Evolutionary conservation across 1,140 invertebrate species (phyloP).

Genomic region (Bicyclus anynana): DNA sequence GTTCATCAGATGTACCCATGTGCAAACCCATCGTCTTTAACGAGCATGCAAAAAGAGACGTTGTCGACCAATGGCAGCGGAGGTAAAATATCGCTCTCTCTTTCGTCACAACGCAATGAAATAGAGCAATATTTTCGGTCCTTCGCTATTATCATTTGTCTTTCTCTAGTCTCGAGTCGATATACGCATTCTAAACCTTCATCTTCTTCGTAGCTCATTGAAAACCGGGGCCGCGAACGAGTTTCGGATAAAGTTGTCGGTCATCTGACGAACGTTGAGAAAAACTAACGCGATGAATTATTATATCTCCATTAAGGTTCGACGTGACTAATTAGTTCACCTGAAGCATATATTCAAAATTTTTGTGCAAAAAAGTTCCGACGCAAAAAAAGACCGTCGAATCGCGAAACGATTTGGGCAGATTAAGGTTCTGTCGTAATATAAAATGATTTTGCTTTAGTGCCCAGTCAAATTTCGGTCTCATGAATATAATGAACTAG

Average conservation of each 20-base stretch:
- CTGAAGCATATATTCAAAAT: constrained; percentile 17
- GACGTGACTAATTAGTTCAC: constrained; percentile 60
- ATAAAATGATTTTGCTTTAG: neutral
- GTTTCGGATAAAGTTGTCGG: constrained; percentile 25
- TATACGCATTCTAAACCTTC: too few species aligned
- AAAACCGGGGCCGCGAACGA: constrained; percentile 3
- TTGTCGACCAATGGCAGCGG: too few species aligned
- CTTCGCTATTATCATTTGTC: too few species aligned
- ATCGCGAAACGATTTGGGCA: neutral
- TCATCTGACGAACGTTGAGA: constrained; percentile 30
- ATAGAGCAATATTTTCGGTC: too few species aligned
- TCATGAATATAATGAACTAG: too few species aligned
- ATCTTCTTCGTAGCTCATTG: neutral
- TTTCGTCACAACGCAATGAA: too few species aligned
- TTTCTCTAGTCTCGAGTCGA: too few species aligned
- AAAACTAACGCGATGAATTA: constrained; percentile 33
- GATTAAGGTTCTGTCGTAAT: neutral
- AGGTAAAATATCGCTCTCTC: too few species aligned
- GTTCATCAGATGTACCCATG: too few species aligned
- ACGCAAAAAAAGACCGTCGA: neutral
- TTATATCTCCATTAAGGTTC: constrained; percentile 48
- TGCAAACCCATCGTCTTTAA: too few species aligned
- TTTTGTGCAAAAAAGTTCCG: neutral
- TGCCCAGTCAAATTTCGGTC: too few species aligned
- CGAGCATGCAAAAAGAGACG: too few species aligned